Base-by-base conservation (phyloP, 1,140 invertebrate genomes). In the Drosophila sturtevanti region DNA sequence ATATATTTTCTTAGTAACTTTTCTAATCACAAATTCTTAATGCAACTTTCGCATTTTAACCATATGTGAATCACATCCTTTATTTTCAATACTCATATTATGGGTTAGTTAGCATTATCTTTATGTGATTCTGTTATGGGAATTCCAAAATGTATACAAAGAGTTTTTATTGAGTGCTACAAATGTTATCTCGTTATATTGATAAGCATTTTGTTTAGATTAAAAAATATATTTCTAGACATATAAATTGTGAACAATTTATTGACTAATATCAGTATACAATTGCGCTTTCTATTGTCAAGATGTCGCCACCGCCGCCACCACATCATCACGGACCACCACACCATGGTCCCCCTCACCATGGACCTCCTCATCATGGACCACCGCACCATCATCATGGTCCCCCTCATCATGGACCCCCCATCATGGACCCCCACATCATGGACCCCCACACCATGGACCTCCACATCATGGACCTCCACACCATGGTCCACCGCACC, bases 281-380 rank as follows among this genome's bases (percentile, higher is more conserved):
- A 21, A 44, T 64, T 48, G 48, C 11, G 37, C 12, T 73, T 73
- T 27, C 14, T 9, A 56, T 27, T 34, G 31, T 16, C 16, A 67
- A 61, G 72, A 74, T 74, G 72, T 14, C 71, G 9, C 69, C 72
- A 6, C 62, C 70, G 52, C 72, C 61, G 14, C 60, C 41, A 51
- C 60, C 60, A 64, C 44, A 52, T 24, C 62, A 52, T 54, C 62
- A 62, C 21, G 35, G 37, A 0, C 59, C 69, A 18, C 64, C 56
- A 1, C 64, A 69, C 24, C 59, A 68, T 14, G 48, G 62, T 0
- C 48, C 48, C 1, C 51, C 44, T 0, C 48, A 62, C 10, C 60
- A 62, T 0, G 60, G 41, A 0, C 41, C 60, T 0, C 60, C 60
- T 2, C 22, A 27, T 7, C 60, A 62, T 1, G 60, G 41, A 0